phyloP scores from a whole-genome alignment of 2,888 invertebrate genomes.

The Xestia xanthographa region DNA sequence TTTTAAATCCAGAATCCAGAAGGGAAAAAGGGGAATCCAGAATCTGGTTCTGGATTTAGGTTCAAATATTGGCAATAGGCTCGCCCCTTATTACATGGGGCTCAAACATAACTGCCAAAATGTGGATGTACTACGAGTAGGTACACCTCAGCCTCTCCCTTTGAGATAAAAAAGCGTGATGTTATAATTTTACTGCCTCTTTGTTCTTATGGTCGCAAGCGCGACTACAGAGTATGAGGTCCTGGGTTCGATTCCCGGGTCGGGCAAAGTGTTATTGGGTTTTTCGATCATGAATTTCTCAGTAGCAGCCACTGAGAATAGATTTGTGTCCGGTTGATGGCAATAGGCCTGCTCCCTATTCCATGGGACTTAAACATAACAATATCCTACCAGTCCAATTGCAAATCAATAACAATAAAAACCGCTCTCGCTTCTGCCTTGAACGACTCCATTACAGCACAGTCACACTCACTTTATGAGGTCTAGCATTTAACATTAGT shows the following conservation, averaged over 20 bases:
- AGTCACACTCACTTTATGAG: neutral
- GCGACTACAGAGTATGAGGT: too few relatives aligned
- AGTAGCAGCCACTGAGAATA: too few relatives aligned
- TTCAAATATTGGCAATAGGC: neutral
- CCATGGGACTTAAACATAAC: too few relatives aligned
- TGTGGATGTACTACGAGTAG: neutral
- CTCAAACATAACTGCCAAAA: neutral
- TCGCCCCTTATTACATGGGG: neutral
- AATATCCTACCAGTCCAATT: neutral
- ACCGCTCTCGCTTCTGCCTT: constrained; percentile 16
- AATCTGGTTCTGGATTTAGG: neutral
- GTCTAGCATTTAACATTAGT: constrained; percentile 29
- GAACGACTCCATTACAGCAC: neutral
- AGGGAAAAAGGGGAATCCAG: too few relatives aligned
- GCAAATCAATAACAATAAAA: neutral
- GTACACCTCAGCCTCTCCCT: neutral
- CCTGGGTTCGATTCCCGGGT: too few relatives aligned
- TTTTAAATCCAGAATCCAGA: too few relatives aligned
- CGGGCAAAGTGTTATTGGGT: too few relatives aligned
- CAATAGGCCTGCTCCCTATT: too few relatives aligned
- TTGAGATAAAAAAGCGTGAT: neutral
- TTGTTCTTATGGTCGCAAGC: too few relatives aligned
- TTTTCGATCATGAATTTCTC: too few relatives aligned
- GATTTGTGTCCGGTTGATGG: too few relatives aligned
- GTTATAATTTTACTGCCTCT: neutral